Conservation (phyloP, 2,888 invertebrate species). For the Arctia plantaginis region DNA sequence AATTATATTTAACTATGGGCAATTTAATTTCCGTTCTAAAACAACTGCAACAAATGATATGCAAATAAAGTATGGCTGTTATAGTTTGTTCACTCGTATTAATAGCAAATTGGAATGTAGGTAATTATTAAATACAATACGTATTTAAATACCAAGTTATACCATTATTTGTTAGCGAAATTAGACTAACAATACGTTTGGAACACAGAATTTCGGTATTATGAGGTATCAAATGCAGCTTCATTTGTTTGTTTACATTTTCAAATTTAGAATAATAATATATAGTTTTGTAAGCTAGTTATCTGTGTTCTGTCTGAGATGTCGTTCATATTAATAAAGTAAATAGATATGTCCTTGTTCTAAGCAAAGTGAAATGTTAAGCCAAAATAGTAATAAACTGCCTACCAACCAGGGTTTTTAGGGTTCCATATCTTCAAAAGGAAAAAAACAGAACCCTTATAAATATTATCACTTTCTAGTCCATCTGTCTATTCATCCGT, state of each 20-base stretch:
- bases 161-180: conserved; percentile 11
- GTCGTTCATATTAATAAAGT: background rate
- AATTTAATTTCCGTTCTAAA: too few relatives aligned
- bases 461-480: too few relatives aligned
- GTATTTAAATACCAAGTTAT: background rate
- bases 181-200: conserved; percentile 17
- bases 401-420: background rate
- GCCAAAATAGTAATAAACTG: background rate
- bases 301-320: background rate
- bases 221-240: background rate
- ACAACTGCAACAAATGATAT: too few relatives aligned
- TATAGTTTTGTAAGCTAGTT: background rate
- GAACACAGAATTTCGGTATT: conserved; percentile 11
- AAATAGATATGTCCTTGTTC: background rate
- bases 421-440: background rate
- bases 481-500: too few relatives aligned
- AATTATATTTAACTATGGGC: too few relatives aligned
- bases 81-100: background rate
- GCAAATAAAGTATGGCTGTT: too few relatives aligned
- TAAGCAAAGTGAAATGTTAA: background rate
- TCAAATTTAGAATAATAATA: background rate
- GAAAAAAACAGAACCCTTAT: too few relatives aligned
- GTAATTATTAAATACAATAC: conserved; percentile 1
- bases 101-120: background rate
- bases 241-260: background rate